Evolutionary conservation across 2,888 invertebrate genomes (phyloP).

Genomic region (Mantis religiosa): DNA sequence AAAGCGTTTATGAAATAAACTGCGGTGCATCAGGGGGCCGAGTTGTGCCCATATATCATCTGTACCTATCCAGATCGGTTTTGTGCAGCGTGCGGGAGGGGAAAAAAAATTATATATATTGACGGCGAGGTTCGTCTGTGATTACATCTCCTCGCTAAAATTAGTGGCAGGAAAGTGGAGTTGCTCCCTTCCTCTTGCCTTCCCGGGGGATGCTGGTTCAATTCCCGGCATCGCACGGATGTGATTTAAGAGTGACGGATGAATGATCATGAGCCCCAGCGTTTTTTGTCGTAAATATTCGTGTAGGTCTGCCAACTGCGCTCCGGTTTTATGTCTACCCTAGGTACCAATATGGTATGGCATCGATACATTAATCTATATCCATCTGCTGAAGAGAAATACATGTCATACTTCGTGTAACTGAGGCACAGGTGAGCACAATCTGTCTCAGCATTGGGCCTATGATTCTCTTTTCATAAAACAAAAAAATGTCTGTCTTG

Average conservation of each 20-base stretch:
- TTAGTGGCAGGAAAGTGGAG: neutral
- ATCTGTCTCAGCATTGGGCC: too few species aligned
- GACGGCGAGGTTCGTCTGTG: conserved; percentile 1
- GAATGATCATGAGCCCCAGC: neutral
- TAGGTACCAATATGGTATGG: neutral
- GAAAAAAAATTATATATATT: neutral
- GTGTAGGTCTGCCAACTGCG: neutral
- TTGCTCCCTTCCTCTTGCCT: neutral
- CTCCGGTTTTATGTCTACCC: neutral
- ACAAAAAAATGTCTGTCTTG: too few species aligned
- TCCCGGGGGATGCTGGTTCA: neutral
- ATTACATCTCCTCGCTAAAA: conserved; percentile 7
- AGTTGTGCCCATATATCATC: conserved; percentile 16
- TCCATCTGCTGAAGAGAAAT: neutral
- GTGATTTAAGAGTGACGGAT: neutral
- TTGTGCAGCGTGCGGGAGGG: neutral
- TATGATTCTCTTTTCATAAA: too few species aligned
- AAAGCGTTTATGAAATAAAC: conserved; percentile 19
- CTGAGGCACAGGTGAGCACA: neutral
- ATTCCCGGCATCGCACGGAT: neutral
- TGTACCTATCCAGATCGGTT: neutral
- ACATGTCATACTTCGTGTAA: neutral
- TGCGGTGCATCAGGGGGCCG: conserved; percentile 17
- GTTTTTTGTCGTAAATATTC: neutral
- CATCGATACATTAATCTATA: neutral